phyloP scores from a whole-genome alignment of 2,797 vertebrate species.

The Varecia variegata region DNA sequence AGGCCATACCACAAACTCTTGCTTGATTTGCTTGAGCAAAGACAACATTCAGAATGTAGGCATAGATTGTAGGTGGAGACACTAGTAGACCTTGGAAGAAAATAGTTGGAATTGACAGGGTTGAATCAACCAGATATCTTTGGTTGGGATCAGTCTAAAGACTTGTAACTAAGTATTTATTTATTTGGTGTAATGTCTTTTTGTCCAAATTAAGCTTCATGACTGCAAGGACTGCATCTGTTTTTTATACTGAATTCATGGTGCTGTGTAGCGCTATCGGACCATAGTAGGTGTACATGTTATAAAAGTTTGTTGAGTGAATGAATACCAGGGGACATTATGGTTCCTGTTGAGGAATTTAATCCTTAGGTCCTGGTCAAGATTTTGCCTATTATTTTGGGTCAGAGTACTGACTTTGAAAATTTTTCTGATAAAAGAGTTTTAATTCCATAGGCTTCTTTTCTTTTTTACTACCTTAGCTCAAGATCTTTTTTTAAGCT shows the following conservation, averaged over 20 bases:
- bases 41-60: background rate
- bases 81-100: background rate
- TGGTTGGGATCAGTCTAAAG: background rate
- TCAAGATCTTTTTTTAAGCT: background rate
- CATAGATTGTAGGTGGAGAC: background rate
- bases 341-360: background rate
- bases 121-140: background rate
- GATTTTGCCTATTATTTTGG: constrained; percentile 38
- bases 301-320: background rate
- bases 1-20: background rate
- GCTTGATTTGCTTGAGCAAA: background rate
- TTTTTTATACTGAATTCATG: background rate
- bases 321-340: background rate
- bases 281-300: background rate
- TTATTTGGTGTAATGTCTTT: background rate
- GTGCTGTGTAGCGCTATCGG: background rate
- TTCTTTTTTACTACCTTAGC: background rate
- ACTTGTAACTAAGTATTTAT: background rate
- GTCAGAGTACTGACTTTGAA: background rate
- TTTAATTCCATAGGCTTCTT: constrained; percentile 5
- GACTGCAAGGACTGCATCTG: background rate
- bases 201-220: background rate
- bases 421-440: background rate
- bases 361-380: background rate
- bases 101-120: background rate